Percentiles rank a stretch among this genome's conserved stretches.
These are phyloP conservation scores for Piscicola geometra DNA, from an alignment of 2,888 invertebrate genomes.

Conservation along the genomic window DNA sequence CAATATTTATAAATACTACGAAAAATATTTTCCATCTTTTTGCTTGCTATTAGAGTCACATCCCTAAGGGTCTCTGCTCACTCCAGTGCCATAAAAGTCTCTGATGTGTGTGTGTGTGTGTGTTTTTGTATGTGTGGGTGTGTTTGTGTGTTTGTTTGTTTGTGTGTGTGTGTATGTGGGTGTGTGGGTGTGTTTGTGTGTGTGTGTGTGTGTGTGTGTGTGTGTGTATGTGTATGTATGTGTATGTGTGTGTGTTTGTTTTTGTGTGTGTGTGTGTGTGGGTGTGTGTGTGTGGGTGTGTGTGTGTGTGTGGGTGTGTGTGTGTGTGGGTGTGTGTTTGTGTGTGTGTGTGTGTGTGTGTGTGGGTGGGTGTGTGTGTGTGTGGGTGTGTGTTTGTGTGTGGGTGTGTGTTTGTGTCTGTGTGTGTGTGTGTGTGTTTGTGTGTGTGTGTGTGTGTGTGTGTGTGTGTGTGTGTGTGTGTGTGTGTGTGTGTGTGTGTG, in stretches of 20 bases:
- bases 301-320: slow-evolving; percentile 16
- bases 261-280: slow-evolving; percentile 16
- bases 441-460: slow-evolving; percentile 17
- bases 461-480: slow-evolving; percentile 19
- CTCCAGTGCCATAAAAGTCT: too few species aligned
- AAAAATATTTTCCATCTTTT: too few species aligned
- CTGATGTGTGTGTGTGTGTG: too few species aligned
- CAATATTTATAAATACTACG: too few species aligned
- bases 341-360: slow-evolving; percentile 19
- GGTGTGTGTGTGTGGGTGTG: slow-evolving; percentile 10
- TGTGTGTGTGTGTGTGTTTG: slow-evolving; percentile 14
- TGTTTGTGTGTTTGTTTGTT: slow-evolving; percentile 5
- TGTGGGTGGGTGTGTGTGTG: slow-evolving; percentile 13
- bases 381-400: slow-evolving; percentile 8
- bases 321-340: slow-evolving; percentile 13
- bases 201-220: slow-evolving; percentile 19
- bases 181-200: slow-evolving; percentile 13
- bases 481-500: slow-evolving; percentile 11
- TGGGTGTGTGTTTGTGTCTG: slow-evolving; percentile 10
- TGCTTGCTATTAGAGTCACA: too few species aligned
- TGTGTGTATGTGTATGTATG: slow-evolving; percentile 18
- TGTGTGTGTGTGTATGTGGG: slow-evolving; percentile 16
- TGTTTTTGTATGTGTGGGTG: slow-evolving; percentile 13
- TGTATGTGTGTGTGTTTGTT: slow-evolving; percentile 12
- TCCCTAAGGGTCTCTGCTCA: too few species aligned